Evolutionary conservation across 2,113 vertebrate species (phyloP), one percentile per base, ranked within the genome.

Genomic region (Silurus asotus): DNA sequence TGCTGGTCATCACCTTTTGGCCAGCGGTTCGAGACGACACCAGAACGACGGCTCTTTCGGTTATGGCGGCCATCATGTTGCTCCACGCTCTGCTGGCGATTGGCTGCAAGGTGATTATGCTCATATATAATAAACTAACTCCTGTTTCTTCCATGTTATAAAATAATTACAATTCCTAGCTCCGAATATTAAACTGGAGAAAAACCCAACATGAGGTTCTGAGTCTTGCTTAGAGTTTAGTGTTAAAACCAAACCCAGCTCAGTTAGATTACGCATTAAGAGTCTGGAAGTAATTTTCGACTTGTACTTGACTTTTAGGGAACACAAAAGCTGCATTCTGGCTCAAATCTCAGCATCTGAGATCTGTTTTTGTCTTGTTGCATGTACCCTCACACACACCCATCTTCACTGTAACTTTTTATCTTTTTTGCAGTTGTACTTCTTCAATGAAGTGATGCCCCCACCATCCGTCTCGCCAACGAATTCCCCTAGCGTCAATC

Each of bases 1-100:
- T 96, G 72, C 92, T 97, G 89, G 94, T 96, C 55, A 91, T 96
- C 49, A 95, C 96, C 2, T 96, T 97, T 84, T 97, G 96, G 96
- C 96, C 96, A 0, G 89, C 93, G 0, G 93, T 97, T 74, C 94
- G 95, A 0, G 94, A 95, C 0, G 96, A 97, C 89, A 94, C 94
- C 70, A 95, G 91, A 89, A 64, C 89, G 67, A 93, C 92, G 0
- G 94, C 96, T 0, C 88, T 93, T 0, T 89, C 89, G 2, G 92
- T 94, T 3, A 88, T 96, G 6, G 91, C 85, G 0, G 84, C 88
- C 6, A 94, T 97, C 0, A 88, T 96, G 45, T 72, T 95, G 8
- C 90, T 97, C 17, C 96, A 97, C 19, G 81, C 93, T 0, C 95
- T 97, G 61, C 92, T 97, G 88, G 96, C 96, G 0, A 1, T 96